A percentile compares a stretch with the other conserved stretches of the same genome.
Evolutionary conservation across 2,888 invertebrate species (phyloP).

Genomic region (Calliopum simillimum): DNA sequence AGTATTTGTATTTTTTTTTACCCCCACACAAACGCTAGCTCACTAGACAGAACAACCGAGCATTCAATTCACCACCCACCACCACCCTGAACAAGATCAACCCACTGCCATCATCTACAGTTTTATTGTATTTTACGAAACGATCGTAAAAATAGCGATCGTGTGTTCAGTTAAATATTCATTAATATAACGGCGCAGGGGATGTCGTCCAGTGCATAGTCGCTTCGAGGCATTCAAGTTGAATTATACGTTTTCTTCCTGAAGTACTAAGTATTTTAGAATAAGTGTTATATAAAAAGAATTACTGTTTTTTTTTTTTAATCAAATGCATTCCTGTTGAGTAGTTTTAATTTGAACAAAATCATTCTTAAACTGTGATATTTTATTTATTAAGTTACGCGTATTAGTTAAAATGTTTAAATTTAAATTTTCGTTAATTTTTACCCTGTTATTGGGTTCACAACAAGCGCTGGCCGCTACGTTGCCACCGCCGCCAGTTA

Average conservation of each 20-base stretch:
- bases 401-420: constrained; percentile 40
- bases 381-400: not conserved
- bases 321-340: no score
- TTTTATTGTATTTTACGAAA: not conserved
- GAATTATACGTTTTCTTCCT: constrained; percentile 4
- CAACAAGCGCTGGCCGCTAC: constrained; percentile 40
- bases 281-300: no score
- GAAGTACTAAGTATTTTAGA: not conserved
- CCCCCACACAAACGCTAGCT: no score
- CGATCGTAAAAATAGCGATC: not conserved
- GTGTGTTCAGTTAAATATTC: not conserved
- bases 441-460: constrained; percentile 21
- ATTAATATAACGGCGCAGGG: constrained; percentile 48
- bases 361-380: constrained; percentile 34
- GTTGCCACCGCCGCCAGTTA: constrained; percentile 52
- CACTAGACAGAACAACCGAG: no score
- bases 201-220: constrained; percentile 44
- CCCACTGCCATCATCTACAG: not conserved
- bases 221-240: constrained; percentile 35
- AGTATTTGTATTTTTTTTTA: no score
- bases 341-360: not conserved
- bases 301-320: no score
- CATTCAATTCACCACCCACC: not conserved
- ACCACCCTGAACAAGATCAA: not conserved
- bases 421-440: constrained; percentile 35